Evolutionary conservation across 1,140 invertebrate genomes (phyloP).

Genomic region (Hestina assimilis): DNA sequence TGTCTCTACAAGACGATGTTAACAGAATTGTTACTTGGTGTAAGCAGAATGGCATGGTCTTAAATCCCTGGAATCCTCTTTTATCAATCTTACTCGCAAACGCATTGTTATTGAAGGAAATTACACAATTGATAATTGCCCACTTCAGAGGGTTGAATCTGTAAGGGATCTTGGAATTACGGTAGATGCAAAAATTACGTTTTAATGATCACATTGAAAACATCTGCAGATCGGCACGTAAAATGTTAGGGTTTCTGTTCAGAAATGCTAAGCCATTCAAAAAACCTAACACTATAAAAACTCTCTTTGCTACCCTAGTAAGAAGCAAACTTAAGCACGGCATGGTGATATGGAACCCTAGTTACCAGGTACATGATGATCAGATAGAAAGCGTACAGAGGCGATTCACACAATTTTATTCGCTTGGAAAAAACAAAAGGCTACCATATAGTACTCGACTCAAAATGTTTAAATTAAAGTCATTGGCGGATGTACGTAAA

Average conservation of each 20-base stretch:
- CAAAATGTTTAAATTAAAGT: too few species aligned
- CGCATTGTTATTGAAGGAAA: too few species aligned
- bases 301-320: not conserved
- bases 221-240: too few species aligned
- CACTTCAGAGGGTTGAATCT: not conserved
- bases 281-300: not conserved
- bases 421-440: too few species aligned
- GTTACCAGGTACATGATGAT: not conserved
- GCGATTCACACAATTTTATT: too few species aligned
- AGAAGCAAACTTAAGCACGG: not conserved
- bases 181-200: not conserved
- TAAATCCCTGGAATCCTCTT: not conserved
- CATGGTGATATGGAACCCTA: not conserved
- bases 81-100: too few species aligned
- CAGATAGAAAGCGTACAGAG: not conserved
- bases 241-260: not conserved
- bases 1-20: slow-evolving; percentile 1
- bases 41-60: not conserved
- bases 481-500: too few species aligned
- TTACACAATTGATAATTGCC: not conserved
- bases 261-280: not conserved
- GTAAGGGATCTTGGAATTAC: not conserved
- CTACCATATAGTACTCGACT: too few species aligned
- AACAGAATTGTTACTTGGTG: not conserved
- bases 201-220: not conserved